These are phyloP conservation scores for Sebastes taczanowskii DNA, from an alignment of 2,797 vertebrate genomes.

Conservation along the genomic window DNA sequence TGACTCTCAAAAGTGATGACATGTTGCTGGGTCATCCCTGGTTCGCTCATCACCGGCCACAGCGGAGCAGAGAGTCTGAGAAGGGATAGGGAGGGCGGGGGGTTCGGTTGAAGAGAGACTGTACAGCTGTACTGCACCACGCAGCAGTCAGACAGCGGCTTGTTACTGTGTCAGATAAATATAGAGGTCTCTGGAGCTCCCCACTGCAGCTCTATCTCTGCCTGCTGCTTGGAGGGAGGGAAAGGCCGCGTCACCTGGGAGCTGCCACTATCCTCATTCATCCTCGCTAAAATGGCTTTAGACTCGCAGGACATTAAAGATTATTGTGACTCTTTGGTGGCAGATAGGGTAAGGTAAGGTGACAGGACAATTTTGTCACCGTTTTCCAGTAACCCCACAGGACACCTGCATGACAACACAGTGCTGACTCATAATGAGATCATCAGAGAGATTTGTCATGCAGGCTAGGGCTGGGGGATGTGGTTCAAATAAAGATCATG, in stretches of 20 bases:
- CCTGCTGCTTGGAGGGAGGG: conserved; percentile 52
- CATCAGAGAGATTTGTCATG: conserved; percentile 34
- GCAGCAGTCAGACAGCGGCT: conserved; percentile 71
- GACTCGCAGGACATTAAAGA: conserved; percentile 59
- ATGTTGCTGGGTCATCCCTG: conserved; percentile 42
- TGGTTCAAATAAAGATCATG: not conserved
- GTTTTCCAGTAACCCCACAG: conserved; percentile 25
- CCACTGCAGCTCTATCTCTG: conserved; percentile 54
- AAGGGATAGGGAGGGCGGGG: not conserved
- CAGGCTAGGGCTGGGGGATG: not conserved
- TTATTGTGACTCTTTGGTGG: conserved; percentile 44
- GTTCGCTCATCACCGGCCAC: conserved; percentile 40
- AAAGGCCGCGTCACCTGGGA: conserved; percentile 69
- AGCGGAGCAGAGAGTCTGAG: conserved; percentile 2
- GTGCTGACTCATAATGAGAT: conserved; percentile 32
- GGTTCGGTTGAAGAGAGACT: conserved; percentile 33
- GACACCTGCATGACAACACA: conserved; percentile 14
- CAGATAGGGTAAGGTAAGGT: conserved; percentile 33
- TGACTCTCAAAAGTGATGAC: conserved; percentile 51
- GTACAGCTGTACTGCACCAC: conserved; percentile 65
- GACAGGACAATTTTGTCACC: conserved; percentile 13
- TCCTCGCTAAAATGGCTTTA: conserved; percentile 67
- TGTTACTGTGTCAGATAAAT: conserved; percentile 83
- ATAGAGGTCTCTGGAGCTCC: conserved; percentile 75
- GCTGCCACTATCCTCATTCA: conserved; percentile 66